Percentiles rank a stretch among this genome's conserved stretches.
Evolutionary conservation across 2,888 invertebrate species (phyloP).

Genomic region (Brenthis ino): DNA sequence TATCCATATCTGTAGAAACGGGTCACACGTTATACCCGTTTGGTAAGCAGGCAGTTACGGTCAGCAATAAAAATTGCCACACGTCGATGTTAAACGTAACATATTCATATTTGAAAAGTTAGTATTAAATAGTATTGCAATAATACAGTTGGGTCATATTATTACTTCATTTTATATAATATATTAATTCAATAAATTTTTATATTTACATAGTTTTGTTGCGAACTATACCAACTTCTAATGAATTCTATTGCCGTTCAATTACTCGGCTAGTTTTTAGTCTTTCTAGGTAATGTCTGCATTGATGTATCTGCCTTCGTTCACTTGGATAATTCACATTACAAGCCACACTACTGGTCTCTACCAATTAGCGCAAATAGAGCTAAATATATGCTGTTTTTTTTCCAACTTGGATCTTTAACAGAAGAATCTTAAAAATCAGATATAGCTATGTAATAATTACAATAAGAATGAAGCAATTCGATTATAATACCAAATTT

Average conservation of each 20-base stretch:
- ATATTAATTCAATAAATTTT: not conserved
- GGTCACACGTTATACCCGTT: constrained; percentile 59
- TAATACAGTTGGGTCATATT: not conserved
- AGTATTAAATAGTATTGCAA: too few relatives aligned
- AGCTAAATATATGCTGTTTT: constrained; percentile 11
- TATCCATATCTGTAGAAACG: constrained; percentile 72
- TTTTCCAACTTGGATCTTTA: not conserved
- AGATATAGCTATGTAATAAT: constrained; percentile 10
- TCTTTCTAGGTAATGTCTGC: constrained; percentile 22
- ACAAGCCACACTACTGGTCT: not conserved
- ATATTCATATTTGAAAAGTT: not conserved
- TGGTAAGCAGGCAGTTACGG: constrained; percentile 45
- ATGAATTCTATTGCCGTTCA: constrained; percentile 55
- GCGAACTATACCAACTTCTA: constrained; percentile 44
- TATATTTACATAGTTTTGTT: not conserved
- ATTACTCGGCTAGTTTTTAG: constrained; percentile 51
- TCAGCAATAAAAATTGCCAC: constrained; percentile 34
- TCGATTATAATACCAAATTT: constrained; percentile 33
- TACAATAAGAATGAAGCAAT: constrained; percentile 29
- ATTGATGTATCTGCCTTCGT: not conserved
- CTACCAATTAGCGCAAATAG: constrained; percentile 16
- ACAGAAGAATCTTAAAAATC: constrained; percentile 10
- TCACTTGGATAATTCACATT: constrained; percentile 6
- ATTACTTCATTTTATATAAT: not conserved
- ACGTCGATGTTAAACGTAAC: constrained; percentile 9